phyloP scores from a whole-genome alignment of 2,797 vertebrate species.

The Phrynocephalus vlangalii region DNA sequence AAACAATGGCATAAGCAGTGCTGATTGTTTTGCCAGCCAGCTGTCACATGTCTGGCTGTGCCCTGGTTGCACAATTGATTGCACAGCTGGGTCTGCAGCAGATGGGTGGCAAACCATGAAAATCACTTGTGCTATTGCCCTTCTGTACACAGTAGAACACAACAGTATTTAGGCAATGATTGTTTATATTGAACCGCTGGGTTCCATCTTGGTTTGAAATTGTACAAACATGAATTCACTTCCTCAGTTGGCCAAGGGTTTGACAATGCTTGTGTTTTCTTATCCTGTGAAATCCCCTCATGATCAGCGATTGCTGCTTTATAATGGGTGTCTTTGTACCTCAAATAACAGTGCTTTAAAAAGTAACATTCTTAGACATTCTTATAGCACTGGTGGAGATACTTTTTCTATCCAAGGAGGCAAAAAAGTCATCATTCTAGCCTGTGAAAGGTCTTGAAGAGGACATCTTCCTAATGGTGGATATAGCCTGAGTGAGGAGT shows the following conservation, averaged over 20 bases:
- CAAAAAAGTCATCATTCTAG: neutral
- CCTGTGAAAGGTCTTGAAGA: neutral
- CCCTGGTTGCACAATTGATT: no score
- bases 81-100: no score
- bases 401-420: neutral
- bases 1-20: no score
- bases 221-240: conserved; percentile 2
- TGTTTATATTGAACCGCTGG: neutral
- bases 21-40: no score
- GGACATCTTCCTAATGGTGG: neutral
- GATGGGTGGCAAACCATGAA: no score
- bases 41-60: no score
- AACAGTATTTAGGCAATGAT: no score
- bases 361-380: conserved; percentile 5
- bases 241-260: neutral
- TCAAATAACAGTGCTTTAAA: neutral
- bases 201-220: neutral
- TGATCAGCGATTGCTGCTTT: conserved; percentile 13
- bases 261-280: conserved; percentile 10
- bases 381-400: neutral
- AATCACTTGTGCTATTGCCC: no score
- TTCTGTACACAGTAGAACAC: no score
- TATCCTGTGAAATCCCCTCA: conserved; percentile 4
- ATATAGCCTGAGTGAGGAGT: no score
- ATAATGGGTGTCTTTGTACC: conserved; percentile 8